Base-by-base conservation (phyloP, 2,888 invertebrate genomes). In the Ptilodon capucinus region DNA sequence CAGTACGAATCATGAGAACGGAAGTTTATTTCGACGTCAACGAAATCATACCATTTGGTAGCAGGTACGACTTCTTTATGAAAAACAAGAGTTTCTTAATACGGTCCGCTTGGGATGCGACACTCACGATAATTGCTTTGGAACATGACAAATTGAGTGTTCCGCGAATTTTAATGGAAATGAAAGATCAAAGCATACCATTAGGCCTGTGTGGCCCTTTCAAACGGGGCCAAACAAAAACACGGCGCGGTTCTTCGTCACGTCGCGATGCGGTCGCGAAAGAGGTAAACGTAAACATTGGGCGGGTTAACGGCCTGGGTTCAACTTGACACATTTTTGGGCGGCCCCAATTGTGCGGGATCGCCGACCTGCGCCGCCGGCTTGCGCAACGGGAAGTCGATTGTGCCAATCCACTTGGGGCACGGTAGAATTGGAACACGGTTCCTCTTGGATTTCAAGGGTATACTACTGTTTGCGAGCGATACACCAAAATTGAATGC, bases 301-400 rank as follows among this genome's bases (percentile, higher is more conserved):
- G 77, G 60, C n/a, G 77, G 89, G 86, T 89, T 81, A 85, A 82
- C 77, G 88, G 76, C 84, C 88, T 72, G 73, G 70, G 72, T 86
- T 90, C 87, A 89, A 91, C 91, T 91, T 91, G 91, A 90, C 91
- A 91, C 87, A 90, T 89, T 90, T 90, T 86, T 83, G 82, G 84
- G 71, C 40, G 76, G 85, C 80, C 84, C 86, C 87, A 84, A 82
- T 88, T 86, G 84, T 80, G 71, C 73, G 81, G 82, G 85, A 84
- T 79, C 84, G 73, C 61, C 76, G 87, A 86, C 85, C 86, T 79
- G 76, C 70, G 74, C 56, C 68, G 67, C 64, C 66, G 72, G 71
- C 78, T 86, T 84, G 81, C 86, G 84, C 86, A 87, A 86, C 83
- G 79, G 84, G 84, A 81, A 79, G 77, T 70, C 76, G 71, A 67